Conservation (phyloP, 2,888 invertebrate species). For the Trachelus tabidus region DNA sequence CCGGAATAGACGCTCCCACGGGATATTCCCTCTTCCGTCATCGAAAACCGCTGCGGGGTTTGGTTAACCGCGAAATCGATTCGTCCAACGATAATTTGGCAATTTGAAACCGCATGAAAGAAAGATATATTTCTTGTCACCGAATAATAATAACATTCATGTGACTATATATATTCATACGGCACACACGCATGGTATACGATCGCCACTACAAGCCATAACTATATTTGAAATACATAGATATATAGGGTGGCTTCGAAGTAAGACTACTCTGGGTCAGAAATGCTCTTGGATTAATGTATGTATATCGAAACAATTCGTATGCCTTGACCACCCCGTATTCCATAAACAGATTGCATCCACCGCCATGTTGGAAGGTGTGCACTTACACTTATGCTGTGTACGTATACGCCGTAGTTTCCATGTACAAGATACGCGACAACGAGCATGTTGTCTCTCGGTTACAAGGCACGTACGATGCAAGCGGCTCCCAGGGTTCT, state of each 20-base stretch:
- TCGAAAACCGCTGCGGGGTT: background rate
- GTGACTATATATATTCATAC: background rate
- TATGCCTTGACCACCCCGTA: background rate
- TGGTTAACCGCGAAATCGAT: slow-evolving; percentile 9
- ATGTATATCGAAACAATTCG: background rate
- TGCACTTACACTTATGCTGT: too few relatives aligned
- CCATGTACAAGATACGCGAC: background rate
- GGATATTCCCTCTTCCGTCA: too few relatives aligned
- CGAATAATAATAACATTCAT: background rate
- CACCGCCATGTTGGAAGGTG: too few relatives aligned
- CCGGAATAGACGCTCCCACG: slow-evolving; percentile 17
- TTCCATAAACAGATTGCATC: too few relatives aligned
- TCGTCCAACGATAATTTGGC: slow-evolving; percentile 3
- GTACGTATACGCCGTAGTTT: too few relatives aligned
- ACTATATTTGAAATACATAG: background rate
- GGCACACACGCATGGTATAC: background rate
- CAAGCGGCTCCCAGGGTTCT: slow-evolving; percentile 44
- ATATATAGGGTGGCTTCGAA: background rate
- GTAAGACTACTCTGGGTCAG: background rate
- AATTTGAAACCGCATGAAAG: background rate
- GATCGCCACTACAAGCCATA: too few relatives aligned
- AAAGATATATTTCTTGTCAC: background rate
- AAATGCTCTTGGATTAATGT: background rate
- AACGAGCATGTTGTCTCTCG: slow-evolving; percentile 34
- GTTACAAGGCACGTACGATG: slow-evolving; percentile 57